phyloP scores from a whole-genome alignment of 2,888 invertebrate genomes.

The Pseudoips prasinana region DNA sequence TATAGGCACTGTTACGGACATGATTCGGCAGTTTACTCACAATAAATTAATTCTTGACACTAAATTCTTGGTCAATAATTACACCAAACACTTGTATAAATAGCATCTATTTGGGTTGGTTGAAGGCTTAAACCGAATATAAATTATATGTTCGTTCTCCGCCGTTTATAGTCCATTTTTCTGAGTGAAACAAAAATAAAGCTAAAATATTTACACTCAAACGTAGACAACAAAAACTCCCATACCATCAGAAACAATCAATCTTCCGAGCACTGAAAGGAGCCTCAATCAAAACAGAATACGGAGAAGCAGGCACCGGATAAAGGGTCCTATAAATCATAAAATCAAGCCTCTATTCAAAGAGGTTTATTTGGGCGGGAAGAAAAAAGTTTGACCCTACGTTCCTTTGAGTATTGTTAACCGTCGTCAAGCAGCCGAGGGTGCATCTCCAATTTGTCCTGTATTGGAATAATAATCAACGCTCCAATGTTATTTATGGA shows the following conservation, averaged over 20 bases:
- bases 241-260: constrained; percentile 76
- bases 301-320: constrained; percentile 68
- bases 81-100: constrained; percentile 10
- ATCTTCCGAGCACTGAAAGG: constrained; percentile 74
- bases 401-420: constrained; percentile 58
- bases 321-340: constrained; percentile 79
- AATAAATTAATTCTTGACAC: constrained; percentile 24
- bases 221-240: constrained; percentile 72
- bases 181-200: constrained; percentile 46
- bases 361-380: constrained; percentile 66
- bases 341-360: constrained; percentile 78
- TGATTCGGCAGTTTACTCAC: constrained; percentile 25
- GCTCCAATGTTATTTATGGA: constrained; percentile 65
- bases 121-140: constrained; percentile 7
- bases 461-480: constrained; percentile 70
- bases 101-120: constrained; percentile 6
- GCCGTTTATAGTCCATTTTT: constrained; percentile 39
- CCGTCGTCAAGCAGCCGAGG: constrained; percentile 47
- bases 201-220: constrained; percentile 71
- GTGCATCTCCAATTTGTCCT: constrained; percentile 75
- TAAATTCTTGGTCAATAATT: constrained; percentile 19
- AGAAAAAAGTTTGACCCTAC: constrained; percentile 69
- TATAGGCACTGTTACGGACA: constrained; percentile 24
- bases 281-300: constrained; percentile 80
- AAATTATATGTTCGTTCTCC: constrained; percentile 13